Conservation (phyloP, 2,113 vertebrate genomes). For the Toxotes chatareus region DNA sequence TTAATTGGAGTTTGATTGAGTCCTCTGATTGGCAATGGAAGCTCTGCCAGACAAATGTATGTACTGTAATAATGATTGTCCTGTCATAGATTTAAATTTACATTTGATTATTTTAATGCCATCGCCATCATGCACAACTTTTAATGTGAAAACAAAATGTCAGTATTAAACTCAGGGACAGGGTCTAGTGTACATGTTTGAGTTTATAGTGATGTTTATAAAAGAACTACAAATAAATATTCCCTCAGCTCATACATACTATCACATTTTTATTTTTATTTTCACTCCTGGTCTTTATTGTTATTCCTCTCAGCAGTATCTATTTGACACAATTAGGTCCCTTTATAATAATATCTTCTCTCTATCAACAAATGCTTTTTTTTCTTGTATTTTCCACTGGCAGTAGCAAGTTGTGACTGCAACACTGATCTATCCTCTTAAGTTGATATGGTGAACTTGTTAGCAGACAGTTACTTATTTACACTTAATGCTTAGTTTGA, state of each 20-base stretch:
- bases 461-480: too few relatives aligned
- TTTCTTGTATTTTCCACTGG: background rate
- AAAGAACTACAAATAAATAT: background rate
- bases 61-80: background rate
- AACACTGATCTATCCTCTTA: background rate
- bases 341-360: background rate
- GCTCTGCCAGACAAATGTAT: conserved; percentile 16
- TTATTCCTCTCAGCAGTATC: too few relatives aligned
- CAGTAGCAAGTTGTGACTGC: background rate
- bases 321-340: background rate
- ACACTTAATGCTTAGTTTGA: background rate
- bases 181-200: background rate
- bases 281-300: background rate
- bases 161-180: conserved; percentile 3
- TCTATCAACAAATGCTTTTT: background rate
- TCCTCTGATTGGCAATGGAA: conserved; percentile 4
- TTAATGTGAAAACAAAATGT: background rate
- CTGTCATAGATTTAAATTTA: background rate
- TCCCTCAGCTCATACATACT: background rate
- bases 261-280: background rate
- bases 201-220: background rate
- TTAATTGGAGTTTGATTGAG: conserved; percentile 45
- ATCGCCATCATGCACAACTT: background rate
- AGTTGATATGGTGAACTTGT: background rate
- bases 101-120: conserved; percentile 4